A percentile compares a stretch with the other conserved stretches of the same genome.
Evolutionary conservation across 2,113 vertebrate species (phyloP).

Genomic region (Corydoras maculifer): DNA sequence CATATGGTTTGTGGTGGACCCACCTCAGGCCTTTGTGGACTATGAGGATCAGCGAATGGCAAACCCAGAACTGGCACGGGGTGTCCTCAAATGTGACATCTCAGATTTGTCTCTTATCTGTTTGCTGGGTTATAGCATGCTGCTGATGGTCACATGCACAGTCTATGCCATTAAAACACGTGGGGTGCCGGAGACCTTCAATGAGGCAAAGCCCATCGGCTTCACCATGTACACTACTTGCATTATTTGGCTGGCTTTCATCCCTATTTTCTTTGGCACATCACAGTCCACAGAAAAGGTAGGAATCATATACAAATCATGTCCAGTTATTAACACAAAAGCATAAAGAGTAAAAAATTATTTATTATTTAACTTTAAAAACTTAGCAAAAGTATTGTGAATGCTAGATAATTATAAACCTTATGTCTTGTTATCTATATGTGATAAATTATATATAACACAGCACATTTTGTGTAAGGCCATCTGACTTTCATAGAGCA

Average conservation of each 20-base stretch:
- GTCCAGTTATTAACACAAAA: neutral
- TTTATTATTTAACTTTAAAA: too few relatives aligned
- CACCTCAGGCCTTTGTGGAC: slow-evolving; percentile 66
- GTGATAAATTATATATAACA: too few relatives aligned
- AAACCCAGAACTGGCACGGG: slow-evolving; percentile 58
- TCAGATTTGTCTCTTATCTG: slow-evolving; percentile 82
- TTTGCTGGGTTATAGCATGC: slow-evolving; percentile 96
- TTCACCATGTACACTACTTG: slow-evolving; percentile 76
- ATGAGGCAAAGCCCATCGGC: slow-evolving; percentile 97
- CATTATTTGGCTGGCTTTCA: slow-evolving; percentile 75
- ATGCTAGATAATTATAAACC: too few relatives aligned
- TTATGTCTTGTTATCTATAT: too few relatives aligned
- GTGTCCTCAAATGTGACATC: slow-evolving; percentile 70
- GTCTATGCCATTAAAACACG: slow-evolving; percentile 86
- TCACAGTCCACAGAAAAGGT: slow-evolving; percentile 87
- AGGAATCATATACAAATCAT: slow-evolving; percentile 41
- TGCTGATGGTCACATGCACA: slow-evolving; percentile 98
- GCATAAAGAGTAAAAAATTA: too few relatives aligned
- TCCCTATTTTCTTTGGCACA: slow-evolving; percentile 97
- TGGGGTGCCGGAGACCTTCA: slow-evolving; percentile 95
- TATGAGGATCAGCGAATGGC: slow-evolving; percentile 67
- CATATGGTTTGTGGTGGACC: slow-evolving; percentile 66
- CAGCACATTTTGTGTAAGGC: too few relatives aligned
- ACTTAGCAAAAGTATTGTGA: too few relatives aligned
- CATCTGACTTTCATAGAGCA: too few relatives aligned